phyloP scores from a whole-genome alignment of 2,113 vertebrate genomes.

The Amia ocellicauda region DNA sequence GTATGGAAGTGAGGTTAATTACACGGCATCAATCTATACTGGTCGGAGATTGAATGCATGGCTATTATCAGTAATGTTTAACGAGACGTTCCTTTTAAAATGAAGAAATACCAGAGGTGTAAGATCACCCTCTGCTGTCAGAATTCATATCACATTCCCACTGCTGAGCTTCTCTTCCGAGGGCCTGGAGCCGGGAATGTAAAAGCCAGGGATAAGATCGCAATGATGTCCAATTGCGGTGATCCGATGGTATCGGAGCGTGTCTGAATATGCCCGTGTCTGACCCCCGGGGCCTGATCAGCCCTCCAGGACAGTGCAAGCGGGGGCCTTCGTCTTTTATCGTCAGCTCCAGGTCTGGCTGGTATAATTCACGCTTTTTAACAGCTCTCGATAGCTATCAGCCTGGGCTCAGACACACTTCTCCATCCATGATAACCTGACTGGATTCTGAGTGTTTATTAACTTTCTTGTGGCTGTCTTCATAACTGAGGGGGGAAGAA shows the following conservation, averaged over 20 bases:
- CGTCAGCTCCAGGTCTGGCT: slow-evolving; percentile 46
- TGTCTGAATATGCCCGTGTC: slow-evolving; percentile 35
- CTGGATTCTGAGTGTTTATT: slow-evolving; percentile 24
- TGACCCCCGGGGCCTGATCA: slow-evolving; percentile 3
- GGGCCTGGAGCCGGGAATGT: slow-evolving; percentile 22
- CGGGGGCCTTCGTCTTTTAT: slow-evolving; percentile 19
- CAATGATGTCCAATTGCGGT: slow-evolving; percentile 52
- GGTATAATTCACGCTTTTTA: slow-evolving; percentile 40
- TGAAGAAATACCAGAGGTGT: slow-evolving; percentile 22
- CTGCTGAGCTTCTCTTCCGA: no score
- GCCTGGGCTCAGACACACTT: slow-evolving; percentile 1
- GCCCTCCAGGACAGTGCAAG: neutral
- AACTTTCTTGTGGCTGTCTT: slow-evolving; percentile 22
- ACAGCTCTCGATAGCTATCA: slow-evolving; percentile 42
- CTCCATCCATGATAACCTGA: neutral
- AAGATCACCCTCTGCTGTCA: slow-evolving; percentile 47
- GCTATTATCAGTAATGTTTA: no score
- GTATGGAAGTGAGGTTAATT: no score
- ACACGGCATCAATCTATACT: no score
- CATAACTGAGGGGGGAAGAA: slow-evolving; percentile 2
- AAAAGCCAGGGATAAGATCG: slow-evolving; percentile 56
- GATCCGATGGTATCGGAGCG: slow-evolving; percentile 47
- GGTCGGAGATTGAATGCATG: no score
- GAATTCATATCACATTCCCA: slow-evolving; percentile 21
- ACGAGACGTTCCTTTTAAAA: neutral